These are phyloP conservation scores for Alentia gelatinosa DNA, from an alignment of 2,888 invertebrate genomes.

Conservation along the genomic window DNA sequence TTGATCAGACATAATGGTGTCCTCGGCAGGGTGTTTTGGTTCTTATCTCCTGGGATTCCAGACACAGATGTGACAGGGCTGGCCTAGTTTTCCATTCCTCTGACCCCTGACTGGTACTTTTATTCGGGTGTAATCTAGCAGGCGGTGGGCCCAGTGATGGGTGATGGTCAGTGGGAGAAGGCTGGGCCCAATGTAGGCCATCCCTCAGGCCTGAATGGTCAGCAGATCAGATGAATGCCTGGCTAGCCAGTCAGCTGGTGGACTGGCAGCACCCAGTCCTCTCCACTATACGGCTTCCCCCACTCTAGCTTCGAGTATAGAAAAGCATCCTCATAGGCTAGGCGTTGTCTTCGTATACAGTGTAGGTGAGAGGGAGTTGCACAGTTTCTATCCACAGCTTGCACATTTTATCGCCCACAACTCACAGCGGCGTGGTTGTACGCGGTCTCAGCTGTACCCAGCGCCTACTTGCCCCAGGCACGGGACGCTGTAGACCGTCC, in stretches of 20 bases:
- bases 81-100: slow-evolving; percentile 8
- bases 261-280: not conserved
- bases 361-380: not conserved
- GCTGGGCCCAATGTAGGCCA: slow-evolving; percentile 43
- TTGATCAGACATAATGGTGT: slow-evolving; percentile 34
- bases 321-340: too few relatives aligned
- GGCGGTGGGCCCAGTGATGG: not conserved
- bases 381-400: not conserved
- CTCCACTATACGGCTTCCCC: not conserved
- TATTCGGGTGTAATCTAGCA: slow-evolving; percentile 50
- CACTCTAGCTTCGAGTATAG: too few relatives aligned
- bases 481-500: not conserved
- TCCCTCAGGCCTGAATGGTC: slow-evolving; percentile 43
- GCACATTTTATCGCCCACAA: not conserved
- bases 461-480: not conserved
- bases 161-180: slow-evolving; percentile 33
- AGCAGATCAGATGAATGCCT: slow-evolving; percentile 20
- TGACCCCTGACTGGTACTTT: slow-evolving; percentile 52
- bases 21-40: slow-evolving; percentile 17
- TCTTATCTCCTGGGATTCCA: slow-evolving; percentile 31
- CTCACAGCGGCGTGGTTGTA: not conserved
- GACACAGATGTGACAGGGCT: slow-evolving; percentile 18
- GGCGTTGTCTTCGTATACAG: not conserved
- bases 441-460: slow-evolving; percentile 5
- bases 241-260: slow-evolving; percentile 24